Percentiles rank a stretch among this genome's conserved stretches.
Evolutionary conservation across 2,888 invertebrate species (phyloP).

Genomic region (Drosophila colorata): DNA sequence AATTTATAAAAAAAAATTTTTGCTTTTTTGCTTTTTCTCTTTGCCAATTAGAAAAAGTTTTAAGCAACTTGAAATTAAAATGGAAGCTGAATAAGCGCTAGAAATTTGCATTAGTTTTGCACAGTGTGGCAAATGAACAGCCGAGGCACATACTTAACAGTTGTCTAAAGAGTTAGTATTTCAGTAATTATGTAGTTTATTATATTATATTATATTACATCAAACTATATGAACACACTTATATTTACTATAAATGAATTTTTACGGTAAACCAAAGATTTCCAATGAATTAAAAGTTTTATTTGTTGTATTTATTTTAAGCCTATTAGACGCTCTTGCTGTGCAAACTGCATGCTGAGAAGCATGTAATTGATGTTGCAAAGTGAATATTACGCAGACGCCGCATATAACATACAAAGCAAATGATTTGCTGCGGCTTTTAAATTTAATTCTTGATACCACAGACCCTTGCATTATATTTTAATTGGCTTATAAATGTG

Average conservation of each 20-base stretch:
- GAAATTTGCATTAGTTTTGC: slow-evolving; percentile 49
- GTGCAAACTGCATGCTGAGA: not conserved
- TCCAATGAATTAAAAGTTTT: not conserved
- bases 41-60: slow-evolving; percentile 71
- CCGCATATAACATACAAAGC: slow-evolving; percentile 20
- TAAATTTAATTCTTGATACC: slow-evolving; percentile 41
- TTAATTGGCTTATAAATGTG: slow-evolving; percentile 59
- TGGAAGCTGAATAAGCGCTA: slow-evolving; percentile 30
- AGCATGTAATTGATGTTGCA: not conserved
- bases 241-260: not conserved
- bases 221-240: not conserved
- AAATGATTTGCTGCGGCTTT: slow-evolving; percentile 52
- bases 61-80: slow-evolving; percentile 34
- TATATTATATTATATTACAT: too few species aligned
- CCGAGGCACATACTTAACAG: slow-evolving; percentile 28
- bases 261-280: not conserved
- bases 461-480: slow-evolving; percentile 34
- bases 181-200: slow-evolving; percentile 60
- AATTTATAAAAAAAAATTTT: slow-evolving; percentile 3
- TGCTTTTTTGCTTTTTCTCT: slow-evolving; percentile 23
- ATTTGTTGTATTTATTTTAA: not conserved
- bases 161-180: slow-evolving; percentile 35
- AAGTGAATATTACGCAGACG: slow-evolving; percentile 23
- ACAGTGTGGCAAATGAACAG: slow-evolving; percentile 2
- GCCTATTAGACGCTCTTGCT: not conserved